phyloP scores from a whole-genome alignment of 2,888 invertebrate species.

The Arge pagana region DNA sequence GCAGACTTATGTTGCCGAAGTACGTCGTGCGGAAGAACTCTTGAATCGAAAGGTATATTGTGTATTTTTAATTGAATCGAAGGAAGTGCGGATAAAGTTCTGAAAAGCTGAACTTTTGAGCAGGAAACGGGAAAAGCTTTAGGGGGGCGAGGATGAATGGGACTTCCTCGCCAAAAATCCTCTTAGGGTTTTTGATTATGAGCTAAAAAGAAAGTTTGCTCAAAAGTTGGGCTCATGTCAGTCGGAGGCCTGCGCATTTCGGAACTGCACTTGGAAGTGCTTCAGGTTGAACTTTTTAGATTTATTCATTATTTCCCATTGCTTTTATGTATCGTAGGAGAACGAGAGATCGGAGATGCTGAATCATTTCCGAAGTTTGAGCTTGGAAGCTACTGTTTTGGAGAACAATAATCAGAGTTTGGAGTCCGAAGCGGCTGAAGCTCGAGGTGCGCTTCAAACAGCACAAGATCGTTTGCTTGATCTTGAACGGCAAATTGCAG shows the following conservation, averaged over 20 bases:
- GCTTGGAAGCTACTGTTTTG: conserved; percentile 75
- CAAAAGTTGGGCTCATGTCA: neutral
- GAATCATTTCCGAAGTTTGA: conserved; percentile 78
- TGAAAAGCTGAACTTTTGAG: no score
- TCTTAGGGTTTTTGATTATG: no score
- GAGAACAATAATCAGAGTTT: conserved; percentile 81
- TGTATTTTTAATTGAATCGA: conserved; percentile 8
- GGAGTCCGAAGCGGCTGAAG: conserved; percentile 76
- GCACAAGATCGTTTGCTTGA: conserved; percentile 66
- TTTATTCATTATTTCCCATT: conserved; percentile 20
- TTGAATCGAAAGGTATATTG: conserved; percentile 67
- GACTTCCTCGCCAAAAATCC: no score
- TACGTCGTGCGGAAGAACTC: conserved; percentile 78
- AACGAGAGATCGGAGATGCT: conserved; percentile 79
- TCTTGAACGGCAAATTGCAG: conserved; percentile 68
- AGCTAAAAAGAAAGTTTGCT: no score
- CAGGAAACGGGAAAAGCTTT: no score
- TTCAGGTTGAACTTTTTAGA: no score
- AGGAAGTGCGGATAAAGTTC: no score
- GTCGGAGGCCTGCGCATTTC: neutral
- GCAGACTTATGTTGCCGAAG: conserved; percentile 81
- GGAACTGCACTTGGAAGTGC: no score
- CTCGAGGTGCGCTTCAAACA: conserved; percentile 64
- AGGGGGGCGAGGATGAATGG: no score
- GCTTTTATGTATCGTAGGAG: conserved; percentile 63